Evolutionary conservation across 2,888 invertebrate species (phyloP), one percentile per base, ranked within the genome.

Genomic region (Acanthosepion esculentum): DNA sequence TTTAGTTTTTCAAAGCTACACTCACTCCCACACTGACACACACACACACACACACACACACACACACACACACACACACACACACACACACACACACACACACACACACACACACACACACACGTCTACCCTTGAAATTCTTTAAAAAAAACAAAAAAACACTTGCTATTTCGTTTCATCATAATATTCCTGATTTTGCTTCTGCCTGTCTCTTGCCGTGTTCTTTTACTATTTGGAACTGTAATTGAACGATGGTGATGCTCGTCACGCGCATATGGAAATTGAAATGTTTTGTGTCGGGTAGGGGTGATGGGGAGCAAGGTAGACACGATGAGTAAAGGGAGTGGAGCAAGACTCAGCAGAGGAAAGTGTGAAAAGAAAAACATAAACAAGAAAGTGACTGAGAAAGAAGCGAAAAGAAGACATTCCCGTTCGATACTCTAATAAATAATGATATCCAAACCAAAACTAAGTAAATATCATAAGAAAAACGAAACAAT

Each of bases 241-340:
- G n/a, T 78, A 78, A 78, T 78, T 78, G 78, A 4, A 78, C 78
- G 78, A n/a, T 78, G n/a, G n/a, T 78, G 78, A 78, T 78, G 78
- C 78, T 78, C n/a, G 78, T 78, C 78, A 78, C 78, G 78, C 78
- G 78, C 78, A 78, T 78, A 78, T 78, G 78, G 78, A 78, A 78
- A 78, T 78, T 78, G 78, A n/a, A 78, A n/a, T n/a, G 78, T 78
- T 78, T 78, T 29, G 48, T 92, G 41, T 3, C 7, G 29, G 23
- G 92, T 4, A 1, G 48, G 50, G 15, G 92, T 20, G 48, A 8
- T 12, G 92, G 48, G 4, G 29, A 23, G 48, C 7, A 48, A 92
- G 29, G 48, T 23, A 92, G 20, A 48, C 10, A 92, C 7, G 20
- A 92, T 29, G 48, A 92, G 48, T 29, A 92, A 29, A 41, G 26